Base-by-base conservation (phyloP, 2,888 invertebrate genomes). In the Scrobipalpa costella region DNA sequence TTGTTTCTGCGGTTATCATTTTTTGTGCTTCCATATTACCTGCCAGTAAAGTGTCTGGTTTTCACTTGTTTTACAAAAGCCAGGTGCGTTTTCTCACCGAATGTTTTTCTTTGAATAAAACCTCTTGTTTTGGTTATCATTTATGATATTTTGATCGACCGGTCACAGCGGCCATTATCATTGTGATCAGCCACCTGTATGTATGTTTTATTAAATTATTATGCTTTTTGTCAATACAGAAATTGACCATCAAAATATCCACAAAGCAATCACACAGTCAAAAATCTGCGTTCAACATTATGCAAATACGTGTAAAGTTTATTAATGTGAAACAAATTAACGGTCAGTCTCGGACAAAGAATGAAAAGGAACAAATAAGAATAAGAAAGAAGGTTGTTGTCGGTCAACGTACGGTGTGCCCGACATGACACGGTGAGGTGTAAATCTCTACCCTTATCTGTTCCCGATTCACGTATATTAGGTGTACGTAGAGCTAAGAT, bases 391-490 rank as follows among this genome's bases (percentile, higher is more conserved):
- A 19, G 21, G n/a, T 9, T 27, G 44, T 40, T 58, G 58, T 58
- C 58, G 80, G 83, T 79, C 80, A 81, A 75, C 72, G 78, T 84
- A 86, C 87, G 81, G 85, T 83, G 82, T 76, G 78, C 71, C 76
- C 75, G 77, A 77, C 81, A 79, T 82, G 81, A 79, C 83, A 76
- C 76, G 77, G 70, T 73, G 75, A 79, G 81, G 84, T 87, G 88
- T 89, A 90, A 89, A 88, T 88, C 86, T 86, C 80, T 76, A 74
- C 77, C 78, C 83, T 88, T 88, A 87, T 88, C 89, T 85, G 83
- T 83, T 76, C 77, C 76, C 81, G 79, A 85, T 86, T 83, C 85
- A 79, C 81, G 85, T 82, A 83, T 73, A 50, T 50, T 50, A 50
- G 50, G 50, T 49, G 33, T 57, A 15, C 61, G 50, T 61, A 11